Evolutionary conservation across 2,888 invertebrate genomes (phyloP), one percentile per base, ranked within the genome.

Genomic region (Villa cingulata): DNA sequence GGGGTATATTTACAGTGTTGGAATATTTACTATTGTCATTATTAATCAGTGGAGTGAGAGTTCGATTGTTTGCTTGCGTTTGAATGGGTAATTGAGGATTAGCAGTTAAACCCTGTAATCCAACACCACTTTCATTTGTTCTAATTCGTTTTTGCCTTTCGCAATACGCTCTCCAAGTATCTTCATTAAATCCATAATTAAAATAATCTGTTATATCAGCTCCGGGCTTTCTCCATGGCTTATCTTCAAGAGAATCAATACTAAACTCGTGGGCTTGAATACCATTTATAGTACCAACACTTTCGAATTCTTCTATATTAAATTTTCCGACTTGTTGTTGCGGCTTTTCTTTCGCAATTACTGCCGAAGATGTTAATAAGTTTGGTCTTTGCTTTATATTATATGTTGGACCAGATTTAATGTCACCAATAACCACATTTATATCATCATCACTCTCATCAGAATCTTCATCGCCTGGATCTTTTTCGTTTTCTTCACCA

Each of bases 211-310:
- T 96, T 44, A 98, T 91, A 72, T 99, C 97, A 48, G 98, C 96
- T 61, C 96, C 98, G 43, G 98, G 98, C 65, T 97, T 97, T 53
- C 95, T 80, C 98, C 98, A 98, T 0, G 98, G 97, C 65, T 97
- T 97, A 57, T 99, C 98, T 66, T 97, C 97, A 56, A 97, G 74
- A 16, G 85, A 84, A 66, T 94, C 94, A 58, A 98, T 77, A 68
- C 94, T 96, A 64, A 88, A 91, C 63, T 99, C 98, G 55, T 87
- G 84, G 5, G 89, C 86, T 0, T 88, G 83, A 15, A 89, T 84
- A 9, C 95, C 95, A 73, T 95, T 95, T 45, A 96, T 94, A 14
- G 83, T 81, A 1, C 95, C 95, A 15, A 87, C 82, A 3, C 87
- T 85, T 57, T 96, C 95, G 53, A 96, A 80, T 62, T 96, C 95